Base-by-base conservation (phyloP, 2,888 invertebrate species). In the Hypomecis punctinalis region DNA sequence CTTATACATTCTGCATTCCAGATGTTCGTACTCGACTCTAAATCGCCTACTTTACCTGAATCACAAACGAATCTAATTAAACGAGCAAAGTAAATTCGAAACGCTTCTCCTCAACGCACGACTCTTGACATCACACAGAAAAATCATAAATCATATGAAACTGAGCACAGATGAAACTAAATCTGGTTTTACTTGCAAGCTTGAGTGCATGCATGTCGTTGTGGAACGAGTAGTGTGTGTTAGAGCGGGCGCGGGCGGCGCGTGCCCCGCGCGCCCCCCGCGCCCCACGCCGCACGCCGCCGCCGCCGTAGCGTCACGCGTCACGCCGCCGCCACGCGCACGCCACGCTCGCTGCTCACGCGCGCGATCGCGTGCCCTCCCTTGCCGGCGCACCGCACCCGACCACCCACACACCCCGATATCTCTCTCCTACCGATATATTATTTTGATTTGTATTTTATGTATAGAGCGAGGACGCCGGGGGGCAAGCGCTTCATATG, bases 391-490 rank as follows among this genome's bases (percentile, higher is more conserved):
- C 84, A 81, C 81, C 82, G 84, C 85, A 84, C 85, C 85, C 82
- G 80, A 78, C 82, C 84, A 83, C 87, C 86, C 89, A 86, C 90
- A 89, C 89, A 87, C 88, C 91, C 90, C 86, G 84, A 88, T 86
- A 90, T 73, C 89, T 91, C 90, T 90, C 91, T 89, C 89, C 90
- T 90, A 86, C 89, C 72, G 89, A 90, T 90, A 88, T 91, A 91
- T 92, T 93, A 90, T 93, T 91, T 92, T 92, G 89, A 91, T 92
- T 92, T 93, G 86, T 93, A 90, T 93, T 93, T 93, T 93, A 92
- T 94, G 93, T 95, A 93, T 96, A 98, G 98, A 97, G 97, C 95
- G 97, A 97, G 95, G 98, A 98, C 89, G 95, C 96, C 89, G 98
- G 97, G 91, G 96, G 96, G 93, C 96, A 97, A 94, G 98, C 98